Conservation (phyloP, 1,140 invertebrate species). For the Calephelis nemesis region DNA sequence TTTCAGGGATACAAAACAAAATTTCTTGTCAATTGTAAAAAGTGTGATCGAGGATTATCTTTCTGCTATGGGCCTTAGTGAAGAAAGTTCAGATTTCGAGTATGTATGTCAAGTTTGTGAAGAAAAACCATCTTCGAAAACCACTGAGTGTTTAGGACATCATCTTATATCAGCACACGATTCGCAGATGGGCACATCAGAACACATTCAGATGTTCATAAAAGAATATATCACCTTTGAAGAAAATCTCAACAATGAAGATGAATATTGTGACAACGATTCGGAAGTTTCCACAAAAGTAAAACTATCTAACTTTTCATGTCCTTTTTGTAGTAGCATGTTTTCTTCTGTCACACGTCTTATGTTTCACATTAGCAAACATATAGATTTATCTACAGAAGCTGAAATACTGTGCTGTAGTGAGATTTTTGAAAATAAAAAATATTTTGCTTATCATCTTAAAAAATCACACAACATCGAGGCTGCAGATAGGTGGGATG, state of each 20-base stretch:
- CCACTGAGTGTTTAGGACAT: conserved; percentile 33
- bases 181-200: conserved; percentile 19
- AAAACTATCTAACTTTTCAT: conserved; percentile 38
- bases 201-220: conserved; percentile 44
- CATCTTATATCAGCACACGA: conserved; percentile 43
- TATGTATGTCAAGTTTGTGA: conserved; percentile 57
- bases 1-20: conserved; percentile 38
- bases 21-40: conserved; percentile 39
- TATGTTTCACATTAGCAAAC: conserved; percentile 50
- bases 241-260: conserved; percentile 40
- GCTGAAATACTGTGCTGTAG: conserved; percentile 48
- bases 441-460: conserved; percentile 45
- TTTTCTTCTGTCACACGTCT: conserved; percentile 57
- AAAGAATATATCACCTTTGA: conserved; percentile 55
- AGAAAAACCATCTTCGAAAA: conserved; percentile 27
- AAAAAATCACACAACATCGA: conserved; percentile 41
- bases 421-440: conserved; percentile 36
- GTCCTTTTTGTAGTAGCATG: conserved; percentile 54
- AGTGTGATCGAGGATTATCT: conserved; percentile 45
- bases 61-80: conserved; percentile 36
- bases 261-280: conserved; percentile 26
- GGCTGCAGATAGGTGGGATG: conserved; percentile 1
- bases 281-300: background rate
- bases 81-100: conserved; percentile 39
- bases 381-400: conserved; percentile 41